Percentiles rank a stretch among this genome's conserved stretches.
Conservation (phyloP, 2,888 invertebrate genomes). For the Hypomecis punctinalis region DNA sequence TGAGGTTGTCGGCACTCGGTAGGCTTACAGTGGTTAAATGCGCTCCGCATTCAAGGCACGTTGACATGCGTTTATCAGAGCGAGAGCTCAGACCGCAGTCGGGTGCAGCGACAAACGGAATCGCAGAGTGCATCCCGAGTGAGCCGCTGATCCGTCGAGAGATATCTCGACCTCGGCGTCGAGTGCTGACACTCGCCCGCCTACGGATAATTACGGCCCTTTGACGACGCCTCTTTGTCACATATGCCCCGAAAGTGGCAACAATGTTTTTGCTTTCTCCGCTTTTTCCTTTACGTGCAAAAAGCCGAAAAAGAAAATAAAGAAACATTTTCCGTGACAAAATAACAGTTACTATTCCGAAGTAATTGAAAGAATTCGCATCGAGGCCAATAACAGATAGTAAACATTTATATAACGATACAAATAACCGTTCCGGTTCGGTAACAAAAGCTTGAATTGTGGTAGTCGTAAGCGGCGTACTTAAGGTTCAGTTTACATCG, state of each 20-base stretch:
- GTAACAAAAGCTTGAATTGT: constrained; percentile 54
- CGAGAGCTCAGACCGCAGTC: constrained; percentile 74
- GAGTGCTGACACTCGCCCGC: constrained; percentile 79
- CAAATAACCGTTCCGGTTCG: constrained; percentile 52
- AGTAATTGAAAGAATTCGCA: constrained; percentile 42
- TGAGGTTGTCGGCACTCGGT: constrained; percentile 47
- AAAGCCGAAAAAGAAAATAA: constrained; percentile 25
- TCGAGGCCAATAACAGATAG: constrained; percentile 42
- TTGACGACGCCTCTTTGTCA: constrained; percentile 75
- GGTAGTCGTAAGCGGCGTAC: constrained; percentile 57
- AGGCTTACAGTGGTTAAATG: constrained; percentile 64
- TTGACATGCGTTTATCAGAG: constrained; percentile 82
- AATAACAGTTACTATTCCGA: constrained; percentile 29
- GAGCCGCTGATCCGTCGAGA: constrained; percentile 81
- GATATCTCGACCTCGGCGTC: constrained; percentile 80
- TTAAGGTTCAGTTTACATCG: constrained; percentile 67
- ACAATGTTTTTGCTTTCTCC: constrained; percentile 58
- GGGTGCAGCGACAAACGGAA: constrained; percentile 82
- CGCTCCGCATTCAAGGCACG: constrained; percentile 74
- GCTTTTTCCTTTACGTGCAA: constrained; percentile 44
- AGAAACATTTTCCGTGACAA: constrained; percentile 29
- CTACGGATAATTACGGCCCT: constrained; percentile 80
- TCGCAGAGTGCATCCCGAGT: constrained; percentile 81
- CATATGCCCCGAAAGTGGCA: constrained; percentile 62
- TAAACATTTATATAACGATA: constrained; percentile 52